Evolutionary conservation across 2,888 invertebrate species (phyloP), one percentile per base, ranked within the genome.

Genomic region (Ganaspis brasiliensis): DNA sequence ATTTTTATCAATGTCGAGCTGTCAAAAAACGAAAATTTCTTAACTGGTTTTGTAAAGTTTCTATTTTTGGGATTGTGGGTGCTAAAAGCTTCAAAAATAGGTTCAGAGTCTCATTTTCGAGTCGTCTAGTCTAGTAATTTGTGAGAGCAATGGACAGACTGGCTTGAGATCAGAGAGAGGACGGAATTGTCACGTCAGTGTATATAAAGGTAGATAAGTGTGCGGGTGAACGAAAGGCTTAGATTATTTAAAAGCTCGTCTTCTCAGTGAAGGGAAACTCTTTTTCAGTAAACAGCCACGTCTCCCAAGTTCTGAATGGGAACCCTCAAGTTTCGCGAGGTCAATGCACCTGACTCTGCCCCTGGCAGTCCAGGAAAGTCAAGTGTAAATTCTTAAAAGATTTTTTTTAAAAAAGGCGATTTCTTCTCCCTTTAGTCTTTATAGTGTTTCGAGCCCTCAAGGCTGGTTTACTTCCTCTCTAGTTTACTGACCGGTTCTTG

Each of bases 341-440:
- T 75, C 80, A 80, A 52, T 80, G 80, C 76, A 76, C 80, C 57
- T 72, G 12, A 52, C 40, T 49, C 52, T 72, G 55, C 56, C 57
- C 63, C 63, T 37, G 72, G 74, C 70, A 31, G 16, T 16, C 52
- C 52, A 52, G 52, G 37, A 35, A 74, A 55, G 59, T 40, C 24
- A 24, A 45, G 63, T 67, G 8, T 40, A 14, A 67, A 67, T 67
- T 67, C 63, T 37, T 40, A 14, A 67, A 14, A 37, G n/a, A 40
- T 63, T 40, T 40, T 63, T 24, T 8, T 2, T 12, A 0, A 37
- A 63, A 40, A 14, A 63, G 9, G 16, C 16, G 8, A 9, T 9
- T 8, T 52, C n/a, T 45, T 56, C 19, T 24, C 14, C 19, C 12
- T 45, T 2, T 14, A 19, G 2, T 10, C 55, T 19, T 19, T 55